Conservation (phyloP, 2,113 vertebrate genomes). For the Thomomys bottae region DNA sequence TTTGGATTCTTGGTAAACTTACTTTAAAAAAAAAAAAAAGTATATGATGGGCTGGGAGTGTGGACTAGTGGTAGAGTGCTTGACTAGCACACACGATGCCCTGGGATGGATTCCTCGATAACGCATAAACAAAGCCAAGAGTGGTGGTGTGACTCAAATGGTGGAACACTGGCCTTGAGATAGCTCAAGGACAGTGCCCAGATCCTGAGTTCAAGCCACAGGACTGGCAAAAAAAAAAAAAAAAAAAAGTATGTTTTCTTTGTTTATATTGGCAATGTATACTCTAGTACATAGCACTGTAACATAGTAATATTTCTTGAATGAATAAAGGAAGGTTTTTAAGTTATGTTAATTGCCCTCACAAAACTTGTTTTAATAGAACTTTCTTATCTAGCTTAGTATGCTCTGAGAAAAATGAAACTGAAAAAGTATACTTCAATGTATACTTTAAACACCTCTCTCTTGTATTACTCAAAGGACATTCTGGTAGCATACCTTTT, state of each 20-base stretch:
- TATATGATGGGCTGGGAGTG: too few relatives aligned
- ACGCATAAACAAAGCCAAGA: too few relatives aligned
- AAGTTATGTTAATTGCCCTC: neutral
- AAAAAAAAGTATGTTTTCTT: neutral
- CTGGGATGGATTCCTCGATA: too few relatives aligned
- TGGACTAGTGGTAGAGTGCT: too few relatives aligned
- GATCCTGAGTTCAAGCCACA: too few relatives aligned
- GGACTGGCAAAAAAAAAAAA: too few relatives aligned
- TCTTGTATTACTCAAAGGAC: neutral
- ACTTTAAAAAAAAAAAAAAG: too few relatives aligned
- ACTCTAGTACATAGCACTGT: neutral
- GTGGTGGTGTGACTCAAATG: too few relatives aligned
- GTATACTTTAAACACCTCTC: neutral
- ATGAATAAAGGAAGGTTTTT: constrained; percentile 3
- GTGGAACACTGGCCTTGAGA: too few relatives aligned
- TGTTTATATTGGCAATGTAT: neutral
- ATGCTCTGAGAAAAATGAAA: neutral
- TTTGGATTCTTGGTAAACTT: too few relatives aligned
- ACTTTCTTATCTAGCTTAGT: constrained; percentile 39
- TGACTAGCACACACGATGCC: too few relatives aligned
- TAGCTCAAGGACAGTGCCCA: too few relatives aligned
- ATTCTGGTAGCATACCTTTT: constrained; percentile 10
- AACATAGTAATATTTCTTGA: constrained; percentile 11
- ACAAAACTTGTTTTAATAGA: constrained; percentile 42
- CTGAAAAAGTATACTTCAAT: constrained; percentile 17